A percentile compares a stretch with the other conserved stretches of the same genome.
phyloP scores from a whole-genome alignment of 2,888 invertebrate genomes.

The Harpagoxenus sublaevis region DNA sequence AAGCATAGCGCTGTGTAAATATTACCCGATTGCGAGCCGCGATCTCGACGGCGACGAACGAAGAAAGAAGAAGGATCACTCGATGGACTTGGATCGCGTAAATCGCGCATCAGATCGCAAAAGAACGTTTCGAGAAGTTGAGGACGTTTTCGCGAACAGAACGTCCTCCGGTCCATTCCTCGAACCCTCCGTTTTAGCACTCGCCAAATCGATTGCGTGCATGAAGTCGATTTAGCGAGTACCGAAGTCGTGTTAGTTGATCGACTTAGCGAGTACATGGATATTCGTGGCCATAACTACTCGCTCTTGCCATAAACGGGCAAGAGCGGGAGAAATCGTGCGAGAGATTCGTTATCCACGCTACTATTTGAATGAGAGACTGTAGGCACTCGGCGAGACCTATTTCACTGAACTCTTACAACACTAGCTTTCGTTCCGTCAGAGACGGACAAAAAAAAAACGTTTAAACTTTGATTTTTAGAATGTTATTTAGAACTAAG shows the following conservation, averaged over 20 bases:
- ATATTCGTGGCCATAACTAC: slow-evolving; percentile 38
- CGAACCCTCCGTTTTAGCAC: neutral
- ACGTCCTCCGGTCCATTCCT: neutral
- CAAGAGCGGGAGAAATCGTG: neutral
- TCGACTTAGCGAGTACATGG: slow-evolving; percentile 8
- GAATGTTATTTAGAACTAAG: slow-evolving; percentile 15
- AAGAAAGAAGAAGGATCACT: neutral
- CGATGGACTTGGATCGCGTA: neutral
- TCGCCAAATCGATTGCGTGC: slow-evolving; percentile 3
- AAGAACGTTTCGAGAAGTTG: neutral
- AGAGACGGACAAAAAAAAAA: neutral
- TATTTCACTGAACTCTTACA: slow-evolving; percentile 8
- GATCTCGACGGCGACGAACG: neutral
- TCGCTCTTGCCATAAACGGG: neutral
- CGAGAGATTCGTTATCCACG: slow-evolving; percentile 2
- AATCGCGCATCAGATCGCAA: neutral
- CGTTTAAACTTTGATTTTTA: neutral
- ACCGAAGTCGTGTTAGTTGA: slow-evolving; percentile 24
- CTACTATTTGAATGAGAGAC: slow-evolving; percentile 2
- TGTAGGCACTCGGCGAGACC: neutral
- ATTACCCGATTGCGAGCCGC: slow-evolving; percentile 38
- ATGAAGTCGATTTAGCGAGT: slow-evolving; percentile 12
- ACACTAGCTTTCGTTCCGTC: neutral
- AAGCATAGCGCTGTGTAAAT: slow-evolving; percentile 70
- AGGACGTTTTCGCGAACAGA: neutral